Evolutionary conservation across 2,113 vertebrate genomes (phyloP).

Genomic region (Tiliqua scincoides): DNA sequence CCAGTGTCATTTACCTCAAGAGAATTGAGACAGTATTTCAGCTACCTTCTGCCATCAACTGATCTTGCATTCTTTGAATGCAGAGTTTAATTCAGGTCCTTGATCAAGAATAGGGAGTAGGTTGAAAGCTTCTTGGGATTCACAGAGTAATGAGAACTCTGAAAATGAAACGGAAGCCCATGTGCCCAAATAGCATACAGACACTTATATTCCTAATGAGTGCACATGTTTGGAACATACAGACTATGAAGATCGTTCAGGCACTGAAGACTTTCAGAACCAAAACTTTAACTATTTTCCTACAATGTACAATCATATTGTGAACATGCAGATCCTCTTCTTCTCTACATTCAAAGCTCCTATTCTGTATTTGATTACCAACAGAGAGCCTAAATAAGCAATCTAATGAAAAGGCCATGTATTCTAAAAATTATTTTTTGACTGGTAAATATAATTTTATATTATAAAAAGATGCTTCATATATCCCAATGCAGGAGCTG

Average conservation of each 20-base stretch:
- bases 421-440: not conserved
- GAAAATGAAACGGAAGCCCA: not conserved
- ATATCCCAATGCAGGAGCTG: slow-evolving; percentile 80
- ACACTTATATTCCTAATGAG: not conserved
- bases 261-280: not conserved
- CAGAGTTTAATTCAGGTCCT: not conserved
- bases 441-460: not conserved
- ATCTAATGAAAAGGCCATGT: not conserved
- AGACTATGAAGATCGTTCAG: not conserved
- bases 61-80: not conserved
- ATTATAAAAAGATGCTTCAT: slow-evolving; percentile 34
- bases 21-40: not conserved
- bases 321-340: not conserved
- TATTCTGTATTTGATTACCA: not conserved
- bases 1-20: not conserved
- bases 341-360: not conserved
- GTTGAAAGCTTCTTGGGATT: too few relatives aligned
- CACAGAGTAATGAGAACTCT: not conserved
- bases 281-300: not conserved
- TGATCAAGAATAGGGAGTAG: not conserved
- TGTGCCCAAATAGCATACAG: not conserved
- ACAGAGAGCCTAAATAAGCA: not conserved
- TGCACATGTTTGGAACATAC: not conserved
- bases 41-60: not conserved
- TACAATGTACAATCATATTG: not conserved